Evolutionary conservation across 2,888 invertebrate species (phyloP).

Genomic region (Sarcophaga variegata): DNA sequence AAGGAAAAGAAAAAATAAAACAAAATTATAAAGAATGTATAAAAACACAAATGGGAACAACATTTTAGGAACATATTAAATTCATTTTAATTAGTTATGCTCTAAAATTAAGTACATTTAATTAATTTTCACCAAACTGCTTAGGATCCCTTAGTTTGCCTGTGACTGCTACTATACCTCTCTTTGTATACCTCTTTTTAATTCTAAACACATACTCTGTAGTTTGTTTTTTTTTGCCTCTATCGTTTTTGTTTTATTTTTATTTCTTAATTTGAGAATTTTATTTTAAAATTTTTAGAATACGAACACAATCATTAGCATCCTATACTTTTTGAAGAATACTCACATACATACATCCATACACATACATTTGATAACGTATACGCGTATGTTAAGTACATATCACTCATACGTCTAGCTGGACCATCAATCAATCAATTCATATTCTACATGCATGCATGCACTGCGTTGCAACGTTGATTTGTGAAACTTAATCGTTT

Average conservation of each 20-base stretch:
- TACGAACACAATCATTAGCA: too few species aligned
- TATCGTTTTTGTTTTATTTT: too few species aligned
- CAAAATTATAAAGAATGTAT: conserved; percentile 14
- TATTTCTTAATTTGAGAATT: background rate
- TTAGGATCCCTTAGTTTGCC: background rate
- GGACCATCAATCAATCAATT: background rate
- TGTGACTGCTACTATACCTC: background rate
- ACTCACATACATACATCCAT: too few species aligned
- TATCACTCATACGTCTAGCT: conserved; percentile 12
- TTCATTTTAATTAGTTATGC: background rate
- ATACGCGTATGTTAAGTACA: background rate
- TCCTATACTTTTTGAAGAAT: too few species aligned
- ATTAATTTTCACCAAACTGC: background rate
- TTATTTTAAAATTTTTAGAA: background rate
- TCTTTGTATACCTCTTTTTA: background rate
- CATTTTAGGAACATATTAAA: conserved; percentile 1
- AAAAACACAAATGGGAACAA: background rate
- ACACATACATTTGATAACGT: too few species aligned
- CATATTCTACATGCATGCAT: background rate
- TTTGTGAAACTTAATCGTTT: conserved; percentile 16
- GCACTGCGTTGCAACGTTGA: background rate
- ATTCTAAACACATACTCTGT: background rate
- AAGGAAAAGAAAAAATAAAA: conserved; percentile 43
- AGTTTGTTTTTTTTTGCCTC: background rate
- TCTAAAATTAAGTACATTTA: background rate